A percentile compares a stretch with the other conserved stretches of the same genome.
These are phyloP conservation scores for Magallana gigas DNA, from an alignment of 1,140 invertebrate genomes.

Conservation along the genomic window DNA sequence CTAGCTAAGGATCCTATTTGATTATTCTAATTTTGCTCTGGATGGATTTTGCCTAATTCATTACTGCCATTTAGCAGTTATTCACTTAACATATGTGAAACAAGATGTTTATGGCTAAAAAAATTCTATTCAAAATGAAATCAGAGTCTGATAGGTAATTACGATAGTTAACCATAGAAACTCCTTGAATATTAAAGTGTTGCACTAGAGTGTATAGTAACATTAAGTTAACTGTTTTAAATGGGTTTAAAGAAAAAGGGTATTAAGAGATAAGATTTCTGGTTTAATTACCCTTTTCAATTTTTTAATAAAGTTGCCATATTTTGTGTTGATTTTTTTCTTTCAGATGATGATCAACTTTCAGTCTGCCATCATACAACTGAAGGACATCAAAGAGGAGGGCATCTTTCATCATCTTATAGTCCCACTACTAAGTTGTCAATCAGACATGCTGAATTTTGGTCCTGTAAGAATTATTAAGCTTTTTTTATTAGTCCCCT, in stretches of 20 bases:
- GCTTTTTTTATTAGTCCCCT: not conserved
- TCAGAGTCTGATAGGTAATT: no score
- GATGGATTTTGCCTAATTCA: no score
- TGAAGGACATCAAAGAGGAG: not conserved
- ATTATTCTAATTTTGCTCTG: no score
- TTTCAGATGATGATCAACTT: slow-evolving; percentile 14
- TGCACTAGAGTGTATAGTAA: no score
- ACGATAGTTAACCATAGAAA: no score
- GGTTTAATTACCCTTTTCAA: not conserved
- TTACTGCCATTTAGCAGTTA: no score
- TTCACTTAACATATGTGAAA: no score
- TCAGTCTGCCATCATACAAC: not conserved
- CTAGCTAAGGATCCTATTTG: no score
- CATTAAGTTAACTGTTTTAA: no score
- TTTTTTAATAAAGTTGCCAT: not conserved
- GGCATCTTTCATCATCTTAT: not conserved
- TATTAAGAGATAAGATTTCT: not conserved
- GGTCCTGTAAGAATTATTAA: not conserved
- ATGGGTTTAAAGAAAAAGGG: not conserved
- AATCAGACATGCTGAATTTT: slow-evolving; percentile 10
- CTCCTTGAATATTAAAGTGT: no score
- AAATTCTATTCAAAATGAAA: no score
- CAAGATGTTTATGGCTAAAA: no score
- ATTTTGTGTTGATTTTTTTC: not conserved
- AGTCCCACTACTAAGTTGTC: not conserved